Percentiles rank a stretch among this genome's conserved stretches.
phyloP scores from a whole-genome alignment of 2,113 vertebrate species.

The Cyphomyrus plagiostoma region DNA sequence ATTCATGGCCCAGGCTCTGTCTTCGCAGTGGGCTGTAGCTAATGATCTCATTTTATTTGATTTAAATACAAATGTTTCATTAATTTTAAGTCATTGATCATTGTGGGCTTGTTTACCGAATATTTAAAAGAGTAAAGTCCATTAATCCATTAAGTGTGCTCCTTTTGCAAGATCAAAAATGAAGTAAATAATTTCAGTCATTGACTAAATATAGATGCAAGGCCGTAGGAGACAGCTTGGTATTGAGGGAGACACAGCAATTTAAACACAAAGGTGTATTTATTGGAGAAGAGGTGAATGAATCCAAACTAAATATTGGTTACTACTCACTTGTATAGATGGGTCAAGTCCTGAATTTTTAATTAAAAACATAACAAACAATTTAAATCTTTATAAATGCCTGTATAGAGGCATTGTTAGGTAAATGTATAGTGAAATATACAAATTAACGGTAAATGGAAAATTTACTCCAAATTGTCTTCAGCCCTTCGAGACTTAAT shows the following conservation, averaged over 20 bases:
- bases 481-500: not conserved
- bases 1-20: not conserved
- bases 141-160: not conserved
- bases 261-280: not conserved
- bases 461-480: not conserved
- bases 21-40: not conserved
- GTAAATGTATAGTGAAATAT: not conserved
- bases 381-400: not conserved
- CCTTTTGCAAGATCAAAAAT: not conserved
- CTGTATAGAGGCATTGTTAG: not conserved
- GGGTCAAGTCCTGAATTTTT: too few relatives aligned
- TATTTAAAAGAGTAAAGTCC: not conserved
- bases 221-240: not conserved
- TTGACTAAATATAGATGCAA: not conserved
- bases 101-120: not conserved
- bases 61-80: not conserved
- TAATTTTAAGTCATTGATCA: not conserved
- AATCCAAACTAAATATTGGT: too few relatives aligned
- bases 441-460: not conserved
- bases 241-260: not conserved
- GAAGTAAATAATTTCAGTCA: not conserved
- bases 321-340: too few relatives aligned
- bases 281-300: not conserved
- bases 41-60: not conserved
- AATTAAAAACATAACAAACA: not conserved